Evolutionary conservation across 1,140 invertebrate species (phyloP), one percentile per base, ranked within the genome.

Genomic region (Danaus melanippus): DNA sequence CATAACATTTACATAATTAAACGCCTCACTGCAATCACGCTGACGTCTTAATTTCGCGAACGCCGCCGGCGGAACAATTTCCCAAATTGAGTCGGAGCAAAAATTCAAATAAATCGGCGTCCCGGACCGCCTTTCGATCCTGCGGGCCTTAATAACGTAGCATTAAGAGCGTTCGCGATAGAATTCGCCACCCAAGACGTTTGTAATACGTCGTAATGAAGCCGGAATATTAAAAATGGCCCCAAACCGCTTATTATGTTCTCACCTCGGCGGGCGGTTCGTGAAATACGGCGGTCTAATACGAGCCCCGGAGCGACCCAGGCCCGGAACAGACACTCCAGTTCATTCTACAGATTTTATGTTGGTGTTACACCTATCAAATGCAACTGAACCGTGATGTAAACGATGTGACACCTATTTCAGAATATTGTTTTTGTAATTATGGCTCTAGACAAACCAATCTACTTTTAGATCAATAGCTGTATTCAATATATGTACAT

Each of bases 1-100:
- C 74, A 71, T 76, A 80, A 80, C 79, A 84, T 84, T 84, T 84
- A 86, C 81, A 84, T 86, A 86, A 86, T 86, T 82, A 84, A 84
- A 84, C 83, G 76, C 81, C 79, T 76, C 69, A 50, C 62, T 61
- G 83, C 79, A 86, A 86, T 84, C 78, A 84, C 65, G 69, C 73
- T 86, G 84, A 86, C 84, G 79, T 86, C 84, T 86, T 84, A 86
- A 86, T 86, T 86, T 82, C 67, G 79, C 81, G 69, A 80, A 59
- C 63, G 81, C 84, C 79, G 79, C 75, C 73, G 73, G 84, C 79
- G 53, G 66, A 78, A 79, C 74, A 74, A 86, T 86, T 86, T 84
- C 81, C 84, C 74, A 84, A 86, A 86, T 84, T 84, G 79, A 86
- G 78, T 82, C 71, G 71, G 83, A 66, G 80, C 75, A 83, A 86